A percentile compares a stretch with the other conserved stretches of the same genome.
These are phyloP conservation scores for Acrocera orbiculus DNA, from an alignment of 2,888 invertebrate genomes.

Conservation along the genomic window DNA sequence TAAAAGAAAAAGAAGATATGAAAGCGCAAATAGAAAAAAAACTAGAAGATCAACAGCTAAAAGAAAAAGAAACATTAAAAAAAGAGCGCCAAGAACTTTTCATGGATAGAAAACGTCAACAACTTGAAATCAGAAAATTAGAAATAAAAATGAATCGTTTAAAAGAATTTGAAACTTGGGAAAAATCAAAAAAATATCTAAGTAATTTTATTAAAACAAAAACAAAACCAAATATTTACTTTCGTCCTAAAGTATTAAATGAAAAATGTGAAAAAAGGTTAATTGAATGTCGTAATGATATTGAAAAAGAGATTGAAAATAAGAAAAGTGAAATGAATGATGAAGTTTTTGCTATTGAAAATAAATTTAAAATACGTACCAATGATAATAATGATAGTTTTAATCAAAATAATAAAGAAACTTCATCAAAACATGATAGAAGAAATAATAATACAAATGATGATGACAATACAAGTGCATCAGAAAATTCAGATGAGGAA, in stretches of 20 bases:
- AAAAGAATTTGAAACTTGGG: conserved; percentile 79
- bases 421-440: conserved; percentile 33
- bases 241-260: conserved; percentile 63
- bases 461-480: conserved; percentile 32
- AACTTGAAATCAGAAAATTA: conserved; percentile 71
- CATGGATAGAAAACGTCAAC: conserved; percentile 67
- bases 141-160: conserved; percentile 81
- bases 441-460: conserved; percentile 25
- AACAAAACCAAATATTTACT: conserved; percentile 73
- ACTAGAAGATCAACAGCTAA: conserved; percentile 76
- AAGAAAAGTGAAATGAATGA: conserved; percentile 44
- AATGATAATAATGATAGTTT: conserved; percentile 18
- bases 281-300: conserved; percentile 40
- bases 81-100: conserved; percentile 71
- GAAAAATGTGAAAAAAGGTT: conserved; percentile 49
- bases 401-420: conserved; percentile 14
- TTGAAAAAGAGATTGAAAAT: conserved; percentile 46
- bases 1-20: conserved; percentile 74
- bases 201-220: conserved; percentile 75
- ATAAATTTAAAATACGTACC: conserved; percentile 15
- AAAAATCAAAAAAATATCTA: conserved; percentile 55
- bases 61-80: conserved; percentile 70
- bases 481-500: conserved; percentile 27
- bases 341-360: conserved; percentile 46
- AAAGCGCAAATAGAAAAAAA: conserved; percentile 70